Percentiles rank a stretch among this genome's conserved stretches.
Evolutionary conservation across 2,113 vertebrate genomes (phyloP).

Genomic region (Puma concolor): DNA sequence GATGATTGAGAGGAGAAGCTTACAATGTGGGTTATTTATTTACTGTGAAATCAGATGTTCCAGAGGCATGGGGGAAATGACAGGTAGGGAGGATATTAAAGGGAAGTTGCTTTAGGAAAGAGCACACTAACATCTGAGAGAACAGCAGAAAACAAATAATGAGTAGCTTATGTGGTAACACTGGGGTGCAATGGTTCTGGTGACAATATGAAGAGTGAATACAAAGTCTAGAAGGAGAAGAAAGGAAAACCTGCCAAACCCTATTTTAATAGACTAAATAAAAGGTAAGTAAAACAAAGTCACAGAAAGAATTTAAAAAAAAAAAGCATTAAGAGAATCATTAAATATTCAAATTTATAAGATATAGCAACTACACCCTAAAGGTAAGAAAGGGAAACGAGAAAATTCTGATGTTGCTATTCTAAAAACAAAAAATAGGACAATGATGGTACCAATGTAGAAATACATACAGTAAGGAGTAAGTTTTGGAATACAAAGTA

Average conservation of each 20-base stretch:
- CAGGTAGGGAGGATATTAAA: not conserved
- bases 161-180: not conserved
- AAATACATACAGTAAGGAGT: not conserved
- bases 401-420: not conserved
- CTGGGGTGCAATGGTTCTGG: accelerated
- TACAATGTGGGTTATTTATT: not conserved
- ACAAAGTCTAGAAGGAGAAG: not conserved
- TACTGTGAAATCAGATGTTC: not conserved
- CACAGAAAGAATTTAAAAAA: not conserved
- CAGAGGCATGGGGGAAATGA: not conserved
- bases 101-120: not conserved
- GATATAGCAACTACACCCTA: not conserved
- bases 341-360: not conserved
- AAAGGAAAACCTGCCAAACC: not conserved
- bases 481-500: not conserved
- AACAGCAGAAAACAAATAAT: not conserved
- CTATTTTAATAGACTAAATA: not conserved
- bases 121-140: not conserved
- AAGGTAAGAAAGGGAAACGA: not conserved
- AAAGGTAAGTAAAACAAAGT: not conserved
- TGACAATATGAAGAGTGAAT: not conserved
- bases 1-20: not conserved
- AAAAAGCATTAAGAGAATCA: not conserved
- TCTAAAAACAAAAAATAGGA: not conserved
- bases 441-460: not conserved